Percentiles rank a stretch among this genome's conserved stretches.
Conservation (phyloP, 2,888 invertebrate genomes). For the Drosophila prolongata region DNA sequence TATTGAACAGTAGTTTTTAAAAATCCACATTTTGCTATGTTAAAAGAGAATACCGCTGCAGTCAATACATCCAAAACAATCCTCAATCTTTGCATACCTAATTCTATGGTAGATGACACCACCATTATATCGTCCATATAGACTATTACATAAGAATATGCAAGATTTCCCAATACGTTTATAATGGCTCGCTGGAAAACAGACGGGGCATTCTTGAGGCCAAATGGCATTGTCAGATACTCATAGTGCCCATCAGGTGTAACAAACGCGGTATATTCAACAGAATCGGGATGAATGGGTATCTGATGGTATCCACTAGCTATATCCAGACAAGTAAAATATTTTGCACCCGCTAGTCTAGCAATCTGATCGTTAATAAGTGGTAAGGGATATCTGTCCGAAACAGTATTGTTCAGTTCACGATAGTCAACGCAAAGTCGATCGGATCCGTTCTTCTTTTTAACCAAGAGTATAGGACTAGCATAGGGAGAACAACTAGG, state of each 20-base stretch:
- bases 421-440: conserved; percentile 1
- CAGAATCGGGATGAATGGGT: conserved; percentile 9
- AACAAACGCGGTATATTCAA: background rate
- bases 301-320: conserved; percentile 14
- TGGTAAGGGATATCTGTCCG: conserved; percentile 5
- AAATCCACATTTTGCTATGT: conserved; percentile 25
- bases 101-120: conserved; percentile 25
- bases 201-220: conserved; percentile 6
- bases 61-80: conserved; percentile 12
- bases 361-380: conserved; percentile 14
- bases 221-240: conserved; percentile 6
- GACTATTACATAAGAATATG: conserved; percentile 22
- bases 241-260: conserved; percentile 1
- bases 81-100: no score
- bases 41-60: conserved; percentile 19
- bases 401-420: conserved; percentile 7
- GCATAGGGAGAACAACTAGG: background rate
- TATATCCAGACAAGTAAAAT: conserved; percentile 12
- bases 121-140: conserved; percentile 26
- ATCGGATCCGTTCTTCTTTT: background rate
- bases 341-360: background rate
- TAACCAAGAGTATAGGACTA: no score
- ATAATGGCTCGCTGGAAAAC: conserved; percentile 20
- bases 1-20: no score
- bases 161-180: conserved; percentile 9